Conservation (phyloP, 2,888 invertebrate species). For the Cephalotes varians region DNA sequence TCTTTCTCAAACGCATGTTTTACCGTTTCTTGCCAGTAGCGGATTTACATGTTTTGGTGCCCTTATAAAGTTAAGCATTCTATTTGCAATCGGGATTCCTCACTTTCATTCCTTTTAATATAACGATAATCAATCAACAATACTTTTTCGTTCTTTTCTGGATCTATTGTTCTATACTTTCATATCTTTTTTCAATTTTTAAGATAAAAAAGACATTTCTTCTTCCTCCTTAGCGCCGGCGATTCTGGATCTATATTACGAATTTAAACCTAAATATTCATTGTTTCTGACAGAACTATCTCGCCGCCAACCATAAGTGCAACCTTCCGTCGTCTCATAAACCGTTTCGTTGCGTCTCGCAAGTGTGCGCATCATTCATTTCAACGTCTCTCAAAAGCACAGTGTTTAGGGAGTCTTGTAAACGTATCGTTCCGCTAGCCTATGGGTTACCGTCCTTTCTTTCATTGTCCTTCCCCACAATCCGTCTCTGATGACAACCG, state of each 20-base stretch:
- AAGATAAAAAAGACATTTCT: neutral
- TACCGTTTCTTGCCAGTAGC: slow-evolving; percentile 6
- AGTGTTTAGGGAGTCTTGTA: slow-evolving; percentile 41
- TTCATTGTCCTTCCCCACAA: slow-evolving; percentile 20
- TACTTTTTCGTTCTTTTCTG: neutral
- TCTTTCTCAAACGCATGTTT: slow-evolving; percentile 10
- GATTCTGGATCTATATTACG: neutral
- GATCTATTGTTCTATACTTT: neutral
- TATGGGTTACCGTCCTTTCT: slow-evolving; percentile 45
- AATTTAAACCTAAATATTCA: slow-evolving; percentile 32
- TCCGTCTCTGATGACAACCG: slow-evolving; percentile 39
- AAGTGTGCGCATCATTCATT: slow-evolving; percentile 46
- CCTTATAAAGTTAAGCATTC: neutral
- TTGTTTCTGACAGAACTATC: slow-evolving; percentile 18
- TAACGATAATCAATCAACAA: neutral
- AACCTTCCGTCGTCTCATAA: slow-evolving; percentile 6
- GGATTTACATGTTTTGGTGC: neutral
- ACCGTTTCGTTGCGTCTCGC: slow-evolving; percentile 40
- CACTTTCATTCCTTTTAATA: neutral
- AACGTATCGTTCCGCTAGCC: slow-evolving; percentile 37
- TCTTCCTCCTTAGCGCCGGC: neutral
- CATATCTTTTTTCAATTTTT: neutral
- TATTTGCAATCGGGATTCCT: neutral
- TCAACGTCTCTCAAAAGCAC: slow-evolving; percentile 24
- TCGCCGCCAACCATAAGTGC: slow-evolving; percentile 8